A percentile compares a stretch with the other conserved stretches of the same genome.
Evolutionary conservation across 2,888 invertebrate species (phyloP).

Genomic region (Diaprepes abbreviatus): DNA sequence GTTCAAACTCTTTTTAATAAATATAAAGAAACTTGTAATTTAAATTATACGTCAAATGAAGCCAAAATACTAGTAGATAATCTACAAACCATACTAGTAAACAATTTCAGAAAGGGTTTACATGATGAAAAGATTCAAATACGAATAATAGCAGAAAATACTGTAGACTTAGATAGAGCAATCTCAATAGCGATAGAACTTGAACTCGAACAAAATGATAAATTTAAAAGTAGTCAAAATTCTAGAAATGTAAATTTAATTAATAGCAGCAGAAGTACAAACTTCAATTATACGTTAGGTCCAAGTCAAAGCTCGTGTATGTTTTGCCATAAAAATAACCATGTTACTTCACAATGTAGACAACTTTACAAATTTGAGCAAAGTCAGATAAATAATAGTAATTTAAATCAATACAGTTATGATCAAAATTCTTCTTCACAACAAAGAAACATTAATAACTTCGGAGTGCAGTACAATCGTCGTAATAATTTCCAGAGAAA

Average conservation of each 20-base stretch:
- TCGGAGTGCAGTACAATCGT: too few relatives aligned
- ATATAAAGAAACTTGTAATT: constrained; percentile 3
- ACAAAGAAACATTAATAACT: too few relatives aligned
- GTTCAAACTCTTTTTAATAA: not conserved
- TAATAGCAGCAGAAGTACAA: too few relatives aligned
- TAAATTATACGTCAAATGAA: not conserved
- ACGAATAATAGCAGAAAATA: not conserved
- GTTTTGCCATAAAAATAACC: too few relatives aligned
- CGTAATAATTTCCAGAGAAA: too few relatives aligned
- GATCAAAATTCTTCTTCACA: too few relatives aligned
- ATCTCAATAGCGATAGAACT: not conserved
- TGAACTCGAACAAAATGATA: not conserved
- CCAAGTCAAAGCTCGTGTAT: too few relatives aligned
- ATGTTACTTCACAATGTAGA: too few relatives aligned
- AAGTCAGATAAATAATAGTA: too few relatives aligned
- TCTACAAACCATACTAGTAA: not conserved
- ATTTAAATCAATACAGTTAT: too few relatives aligned
- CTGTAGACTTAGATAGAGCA: constrained; percentile 1
- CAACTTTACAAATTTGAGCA: too few relatives aligned
- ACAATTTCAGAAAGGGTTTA: constrained; percentile 6
- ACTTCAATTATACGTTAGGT: too few relatives aligned
- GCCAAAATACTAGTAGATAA: constrained; percentile 8
- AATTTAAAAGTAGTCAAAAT: not conserved
- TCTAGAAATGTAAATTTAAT: not conserved
- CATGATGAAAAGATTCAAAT: constrained; percentile 12